Evolutionary conservation across 2,113 vertebrate species (phyloP), one percentile per base, ranked within the genome.

Genomic region (Chloebia gouldiae): DNA sequence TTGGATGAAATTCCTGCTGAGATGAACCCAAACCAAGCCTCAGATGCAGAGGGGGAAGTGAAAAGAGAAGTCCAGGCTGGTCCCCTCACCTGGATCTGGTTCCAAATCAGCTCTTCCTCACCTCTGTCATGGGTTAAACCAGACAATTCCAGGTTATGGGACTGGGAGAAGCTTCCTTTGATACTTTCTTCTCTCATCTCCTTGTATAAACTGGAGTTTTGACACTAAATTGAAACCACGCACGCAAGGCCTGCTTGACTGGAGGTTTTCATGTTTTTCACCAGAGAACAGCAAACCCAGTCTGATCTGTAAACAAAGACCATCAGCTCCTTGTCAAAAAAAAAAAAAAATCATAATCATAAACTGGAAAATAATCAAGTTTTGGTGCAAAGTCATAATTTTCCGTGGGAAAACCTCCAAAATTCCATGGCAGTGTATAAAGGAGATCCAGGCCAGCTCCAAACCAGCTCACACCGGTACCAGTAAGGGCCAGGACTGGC

Each of bases 401-500:
- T 90, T 92, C 84, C 92, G 15, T 3, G 91, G 94, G 92, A 95
- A 93, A 83, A 53, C 6, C 69, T 95, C 96, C 93, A 96, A 94
- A 69, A 91, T 96, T 95, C 95, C 91, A n/a, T 22, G 49, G 79
- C 22, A 28, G 88, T 82, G 65, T 63, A 69, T 61, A n/a, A 76
- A 65, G 35, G 73, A 87, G 81, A 76, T 72, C 16, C 56, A 76
- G 78, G 84, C 73, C 28, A 53, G 78, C 73, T 49, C 31, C 44
- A 59, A 91, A 94, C 90, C 39, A 19, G 95, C 75, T 93, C 23
- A 0, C 20, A 30, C 81, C 2, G 0, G 90, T 15, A 72, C 87
- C 81, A 81, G 23, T 2, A 16, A 30, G 33, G 47, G 9, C n/a
- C 40, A 6, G 90, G 15, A 5, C 84, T 71, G 86, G 81, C 47